These are phyloP conservation scores for Thecocarcelia acutangulata DNA, from an alignment of 2,888 invertebrate species.

Conservation along the genomic window DNA sequence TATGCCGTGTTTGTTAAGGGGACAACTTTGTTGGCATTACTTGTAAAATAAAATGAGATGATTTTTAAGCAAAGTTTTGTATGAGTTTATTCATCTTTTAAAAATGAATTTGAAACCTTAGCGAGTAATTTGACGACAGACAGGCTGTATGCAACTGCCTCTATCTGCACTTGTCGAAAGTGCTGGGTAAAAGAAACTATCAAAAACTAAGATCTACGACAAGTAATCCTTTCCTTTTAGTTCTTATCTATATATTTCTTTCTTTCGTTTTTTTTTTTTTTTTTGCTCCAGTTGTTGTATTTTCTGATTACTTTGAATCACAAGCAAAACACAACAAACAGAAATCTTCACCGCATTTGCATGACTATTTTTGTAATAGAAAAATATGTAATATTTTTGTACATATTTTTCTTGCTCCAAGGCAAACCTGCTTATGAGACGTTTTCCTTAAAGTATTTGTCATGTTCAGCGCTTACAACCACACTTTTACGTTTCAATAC, in stretches of 20 bases:
- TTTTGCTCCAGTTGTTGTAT: slow-evolving; percentile 30
- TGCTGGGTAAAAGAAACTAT: background rate
- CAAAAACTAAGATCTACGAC: slow-evolving; percentile 3
- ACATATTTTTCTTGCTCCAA: slow-evolving; percentile 13
- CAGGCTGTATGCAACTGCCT: slow-evolving; percentile 2
- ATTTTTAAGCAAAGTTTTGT: no score
- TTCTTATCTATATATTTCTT: no score
- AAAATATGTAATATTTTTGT: background rate
- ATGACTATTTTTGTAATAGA: slow-evolving; percentile 32
- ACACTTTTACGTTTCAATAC: background rate
- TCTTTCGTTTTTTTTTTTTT: no score
- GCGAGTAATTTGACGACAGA: slow-evolving; percentile 21
- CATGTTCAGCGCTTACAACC: slow-evolving; percentile 25
- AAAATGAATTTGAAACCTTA: background rate
- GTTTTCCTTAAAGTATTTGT: slow-evolving; percentile 48
- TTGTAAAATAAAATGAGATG: no score
- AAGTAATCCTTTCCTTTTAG: slow-evolving; percentile 21
- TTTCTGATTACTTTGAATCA: slow-evolving; percentile 65
- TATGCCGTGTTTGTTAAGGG: no score
- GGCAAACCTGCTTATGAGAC: slow-evolving; percentile 30
- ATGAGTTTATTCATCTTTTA: background rate
- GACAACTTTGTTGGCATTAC: no score
- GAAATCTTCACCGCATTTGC: slow-evolving; percentile 24
- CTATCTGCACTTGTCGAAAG: slow-evolving; percentile 1
- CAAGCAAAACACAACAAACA: slow-evolving; percentile 42